Evolutionary conservation across 1,140 invertebrate species (phyloP).

Genomic region (Heliothis subflexa): DNA sequence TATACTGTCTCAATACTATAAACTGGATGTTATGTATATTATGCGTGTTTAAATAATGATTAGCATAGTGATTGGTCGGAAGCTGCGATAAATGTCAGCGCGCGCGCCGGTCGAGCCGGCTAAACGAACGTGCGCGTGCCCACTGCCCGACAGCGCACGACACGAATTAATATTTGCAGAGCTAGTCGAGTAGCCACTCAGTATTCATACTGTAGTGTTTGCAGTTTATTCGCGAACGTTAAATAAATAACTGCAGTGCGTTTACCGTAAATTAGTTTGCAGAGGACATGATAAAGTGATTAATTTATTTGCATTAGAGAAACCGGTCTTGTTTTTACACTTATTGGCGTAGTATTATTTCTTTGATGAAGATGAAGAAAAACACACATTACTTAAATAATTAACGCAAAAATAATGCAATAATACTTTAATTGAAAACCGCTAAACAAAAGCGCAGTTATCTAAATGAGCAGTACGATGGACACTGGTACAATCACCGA

Average conservation of each 20-base stretch:
- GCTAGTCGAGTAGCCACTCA: not conserved
- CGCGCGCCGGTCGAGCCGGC: not conserved
- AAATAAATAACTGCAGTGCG: not conserved
- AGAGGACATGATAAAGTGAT: not conserved
- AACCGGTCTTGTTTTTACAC: not conserved
- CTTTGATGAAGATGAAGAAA: not conserved
- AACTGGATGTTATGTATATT: not conserved
- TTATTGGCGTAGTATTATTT: not conserved
- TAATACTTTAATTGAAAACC: no score
- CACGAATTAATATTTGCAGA: not conserved
- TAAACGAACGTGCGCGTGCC: not conserved
- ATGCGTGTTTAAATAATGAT: constrained; percentile 14
- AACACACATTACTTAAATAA: not conserved
- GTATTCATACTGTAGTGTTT: not conserved
- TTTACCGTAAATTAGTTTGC: constrained; percentile 11
- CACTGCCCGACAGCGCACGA: not conserved
- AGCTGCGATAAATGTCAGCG: constrained; percentile 16
- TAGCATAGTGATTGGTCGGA: constrained; percentile 33
- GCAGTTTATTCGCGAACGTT: not conserved
- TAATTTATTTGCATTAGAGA: not conserved
- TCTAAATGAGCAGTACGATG: constrained; percentile 22
- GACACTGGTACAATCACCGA: constrained; percentile 24
- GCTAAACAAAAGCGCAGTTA: constrained; percentile 10
- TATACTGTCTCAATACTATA: constrained; percentile 3
- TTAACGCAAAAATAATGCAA: not conserved